A percentile compares a stretch with the other conserved stretches of the same genome.
These are phyloP conservation scores for Chromobotia macracanthus DNA, from an alignment of 2,797 vertebrate species.

Conservation along the genomic window DNA sequence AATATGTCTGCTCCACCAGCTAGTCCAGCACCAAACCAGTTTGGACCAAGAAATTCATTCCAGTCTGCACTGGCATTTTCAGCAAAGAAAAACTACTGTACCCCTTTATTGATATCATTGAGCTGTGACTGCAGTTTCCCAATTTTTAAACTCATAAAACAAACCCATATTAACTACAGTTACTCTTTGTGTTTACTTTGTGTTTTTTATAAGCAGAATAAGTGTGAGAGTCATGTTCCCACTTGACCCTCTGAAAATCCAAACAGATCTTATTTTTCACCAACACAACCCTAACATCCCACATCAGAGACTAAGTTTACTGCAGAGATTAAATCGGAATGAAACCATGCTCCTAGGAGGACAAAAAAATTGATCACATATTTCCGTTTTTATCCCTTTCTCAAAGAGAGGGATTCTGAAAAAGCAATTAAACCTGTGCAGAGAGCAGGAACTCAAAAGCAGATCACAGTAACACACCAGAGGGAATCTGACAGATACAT, in stretches of 20 bases:
- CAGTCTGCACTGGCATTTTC: neutral
- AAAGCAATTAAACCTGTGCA: conserved; percentile 31
- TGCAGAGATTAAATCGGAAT: conserved; percentile 20
- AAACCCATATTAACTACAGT: conserved; percentile 12
- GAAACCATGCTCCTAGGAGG: neutral
- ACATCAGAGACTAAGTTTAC: neutral
- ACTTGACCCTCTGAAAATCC: neutral
- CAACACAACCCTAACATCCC: conserved; percentile 13
- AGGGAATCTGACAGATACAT: conserved; percentile 37
- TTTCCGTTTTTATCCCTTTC: conserved; percentile 9
- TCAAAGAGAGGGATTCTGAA: conserved; percentile 3
- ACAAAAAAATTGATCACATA: conserved; percentile 19
- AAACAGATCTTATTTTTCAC: conserved; percentile 3
- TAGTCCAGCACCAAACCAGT: neutral
- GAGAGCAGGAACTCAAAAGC: conserved; percentile 25
- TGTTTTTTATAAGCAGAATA: conserved; percentile 17
- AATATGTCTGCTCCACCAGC: neutral
- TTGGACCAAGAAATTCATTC: neutral
- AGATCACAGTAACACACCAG: conserved; percentile 25
- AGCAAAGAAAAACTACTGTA: neutral
- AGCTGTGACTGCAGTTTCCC: neutral
- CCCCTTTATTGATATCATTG: neutral
- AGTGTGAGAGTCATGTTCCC: neutral
- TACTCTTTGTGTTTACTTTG: conserved; percentile 23
- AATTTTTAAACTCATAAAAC: neutral